Evolutionary conservation across 1,140 invertebrate species (phyloP).

Genomic region (Aleiodes sp.): DNA sequence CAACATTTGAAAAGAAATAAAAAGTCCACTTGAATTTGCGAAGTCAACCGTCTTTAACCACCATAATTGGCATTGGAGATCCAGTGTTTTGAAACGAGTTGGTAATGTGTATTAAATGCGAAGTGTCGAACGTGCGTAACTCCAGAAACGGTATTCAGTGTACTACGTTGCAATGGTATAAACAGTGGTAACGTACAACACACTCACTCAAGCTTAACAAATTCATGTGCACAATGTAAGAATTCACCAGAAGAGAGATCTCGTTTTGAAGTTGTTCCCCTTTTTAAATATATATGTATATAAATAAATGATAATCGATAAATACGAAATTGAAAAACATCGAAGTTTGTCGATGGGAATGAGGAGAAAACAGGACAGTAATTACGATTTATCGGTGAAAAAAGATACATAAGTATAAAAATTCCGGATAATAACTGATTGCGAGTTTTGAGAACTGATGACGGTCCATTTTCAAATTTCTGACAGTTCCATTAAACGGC

Average conservation of each 20-base stretch:
- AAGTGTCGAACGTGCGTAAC: conserved; percentile 23
- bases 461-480: too few relatives aligned
- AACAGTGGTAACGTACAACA: conserved; percentile 16
- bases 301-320: conserved; percentile 28
- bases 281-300: background rate
- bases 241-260: conserved; percentile 28
- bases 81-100: conserved; percentile 38
- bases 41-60: background rate
- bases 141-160: conserved; percentile 50
- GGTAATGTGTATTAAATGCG: conserved; percentile 15
- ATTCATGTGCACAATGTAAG: conserved; percentile 28
- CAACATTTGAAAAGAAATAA: background rate
- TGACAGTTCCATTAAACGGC: too few relatives aligned
- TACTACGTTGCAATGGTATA: conserved; percentile 36
- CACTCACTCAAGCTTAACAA: background rate
- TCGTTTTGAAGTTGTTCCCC: background rate
- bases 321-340: conserved; percentile 30
- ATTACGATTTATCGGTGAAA: conserved; percentile 13
- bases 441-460: too few relatives aligned
- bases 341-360: conserved; percentile 7
- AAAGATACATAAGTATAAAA: too few relatives aligned
- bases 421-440: too few relatives aligned
- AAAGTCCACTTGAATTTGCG: background rate
- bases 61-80: background rate
- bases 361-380: conserved; percentile 33